Evolutionary conservation across 2,888 invertebrate species (phyloP), one percentile per base, ranked within the genome.

Genomic region (Drosophila maculinotata): DNA sequence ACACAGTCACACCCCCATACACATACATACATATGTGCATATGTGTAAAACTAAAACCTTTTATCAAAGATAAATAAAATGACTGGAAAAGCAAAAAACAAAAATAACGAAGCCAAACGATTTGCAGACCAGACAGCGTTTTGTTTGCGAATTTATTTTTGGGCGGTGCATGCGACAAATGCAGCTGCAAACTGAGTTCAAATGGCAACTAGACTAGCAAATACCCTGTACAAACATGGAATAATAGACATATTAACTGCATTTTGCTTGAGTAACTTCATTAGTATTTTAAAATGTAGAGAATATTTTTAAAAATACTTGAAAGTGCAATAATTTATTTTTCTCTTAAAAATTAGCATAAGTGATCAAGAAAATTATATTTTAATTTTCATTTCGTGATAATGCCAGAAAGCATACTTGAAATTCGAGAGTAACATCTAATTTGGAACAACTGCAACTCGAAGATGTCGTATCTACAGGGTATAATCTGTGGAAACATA

Each of bases 41-140:
- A 68, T 28, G 68, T 48, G 20, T 20, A 45, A 74, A 86, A 84
- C 81, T 81, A 87, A 81, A 81, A 87, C 81, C 81, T 81, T 81
- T 86, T 81, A 87, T 77, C 87, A 84, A 83, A 87, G 87, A 81
- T 81, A 81, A 81, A 81, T 81, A 81, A 80, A 86, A 84, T 75
- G 80, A 49, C 67, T 63, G 64, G 51, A 59, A 68, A 69, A 66
- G 49, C 57, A 38, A 56, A 59, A 30, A 44, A 51, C n/a, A 9
- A 49, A 38, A 62, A 38, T 48, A 53, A 49, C 53, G 42, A 71
- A 17, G 31, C 36, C 48, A 71, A 70, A 51, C 38, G 38, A 20
- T 33, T 17, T 33, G 38, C 30, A 54, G 41, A 66, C 60, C 53
- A 65, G 65, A 38, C 41, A 63, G 38, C 20, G 53, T 44, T 71